Conservation (phyloP, 2,797 vertebrate genomes). For the Microhierax caerulescens region DNA sequence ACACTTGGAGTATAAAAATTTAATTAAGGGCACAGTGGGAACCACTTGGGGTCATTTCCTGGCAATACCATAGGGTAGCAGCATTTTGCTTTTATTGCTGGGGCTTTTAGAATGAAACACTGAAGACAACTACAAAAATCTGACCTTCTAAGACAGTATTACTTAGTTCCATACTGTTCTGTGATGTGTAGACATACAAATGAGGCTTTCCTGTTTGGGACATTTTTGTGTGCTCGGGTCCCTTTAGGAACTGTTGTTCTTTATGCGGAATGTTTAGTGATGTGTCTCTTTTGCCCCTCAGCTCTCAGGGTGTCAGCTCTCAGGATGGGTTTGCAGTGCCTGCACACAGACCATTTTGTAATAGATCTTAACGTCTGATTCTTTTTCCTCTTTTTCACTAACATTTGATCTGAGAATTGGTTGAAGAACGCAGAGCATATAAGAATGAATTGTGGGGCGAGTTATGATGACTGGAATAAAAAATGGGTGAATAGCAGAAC, state of each 20-base stretch:
- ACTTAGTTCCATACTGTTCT: not conserved
- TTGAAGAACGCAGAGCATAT: not conserved
- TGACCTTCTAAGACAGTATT: not conserved
- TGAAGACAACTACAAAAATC: not conserved
- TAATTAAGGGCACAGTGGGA: not conserved
- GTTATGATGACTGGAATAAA: not conserved
- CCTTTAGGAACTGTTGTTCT: not conserved
- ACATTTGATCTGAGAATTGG: not conserved
- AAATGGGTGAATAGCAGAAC: not conserved
- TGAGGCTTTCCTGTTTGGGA: not conserved
- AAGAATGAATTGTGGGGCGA: not conserved
- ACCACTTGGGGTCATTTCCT: fast-evolving
- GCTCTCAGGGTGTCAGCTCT: not conserved
- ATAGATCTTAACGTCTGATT: not conserved
- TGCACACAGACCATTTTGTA: not conserved
- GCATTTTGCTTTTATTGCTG: not conserved
- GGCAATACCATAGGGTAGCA: not conserved
- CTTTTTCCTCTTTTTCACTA: not conserved
- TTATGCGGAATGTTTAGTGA: not conserved
- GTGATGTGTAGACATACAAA: not conserved
- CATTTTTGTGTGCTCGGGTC: not conserved
- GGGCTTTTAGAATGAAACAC: not conserved
- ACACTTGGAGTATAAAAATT: not conserved
- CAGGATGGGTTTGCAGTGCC: not conserved
- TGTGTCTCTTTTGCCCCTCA: not conserved